A percentile compares a stretch with the other conserved stretches of the same genome.
Evolutionary conservation across 2,113 vertebrate species (phyloP).

Genomic region (Mus spicilegus): DNA sequence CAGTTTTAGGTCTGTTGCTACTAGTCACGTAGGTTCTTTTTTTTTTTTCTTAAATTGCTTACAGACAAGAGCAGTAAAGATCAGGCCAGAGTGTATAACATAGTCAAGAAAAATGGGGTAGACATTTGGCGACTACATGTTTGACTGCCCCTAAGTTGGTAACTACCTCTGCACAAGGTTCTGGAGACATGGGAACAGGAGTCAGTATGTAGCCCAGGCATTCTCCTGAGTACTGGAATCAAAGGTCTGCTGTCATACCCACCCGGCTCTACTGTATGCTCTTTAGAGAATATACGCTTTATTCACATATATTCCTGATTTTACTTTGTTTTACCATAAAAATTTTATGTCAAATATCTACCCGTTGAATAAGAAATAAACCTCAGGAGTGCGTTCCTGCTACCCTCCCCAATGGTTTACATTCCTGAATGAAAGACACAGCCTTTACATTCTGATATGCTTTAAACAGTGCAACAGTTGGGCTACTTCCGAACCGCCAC

Average conservation of each 20-base stretch:
- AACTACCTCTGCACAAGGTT: background rate
- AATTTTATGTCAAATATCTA: background rate
- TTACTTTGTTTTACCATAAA: background rate
- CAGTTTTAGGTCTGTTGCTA: background rate
- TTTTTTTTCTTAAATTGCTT: background rate
- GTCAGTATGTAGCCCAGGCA: too few relatives aligned
- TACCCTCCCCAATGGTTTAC: too few relatives aligned
- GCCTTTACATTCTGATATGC: too few relatives aligned
- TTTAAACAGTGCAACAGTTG: too few relatives aligned
- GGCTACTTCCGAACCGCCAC: too few relatives aligned
- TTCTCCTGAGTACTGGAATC: background rate
- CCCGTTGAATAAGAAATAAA: too few relatives aligned
- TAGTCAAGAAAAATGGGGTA: background rate
- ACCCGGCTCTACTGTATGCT: too few relatives aligned
- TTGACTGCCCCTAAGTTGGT: background rate
- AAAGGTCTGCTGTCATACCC: background rate
- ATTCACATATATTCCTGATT: background rate
- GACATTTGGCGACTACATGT: background rate
- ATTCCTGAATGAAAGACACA: too few relatives aligned
- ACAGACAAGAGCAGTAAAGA: too few relatives aligned
- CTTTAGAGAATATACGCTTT: background rate
- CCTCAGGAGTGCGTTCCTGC: too few relatives aligned
- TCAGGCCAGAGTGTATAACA: background rate
- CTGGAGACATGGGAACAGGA: background rate
- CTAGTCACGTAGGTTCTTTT: background rate